Base-by-base conservation (phyloP, 2,888 invertebrate genomes). In the Metalampra italica region DNA sequence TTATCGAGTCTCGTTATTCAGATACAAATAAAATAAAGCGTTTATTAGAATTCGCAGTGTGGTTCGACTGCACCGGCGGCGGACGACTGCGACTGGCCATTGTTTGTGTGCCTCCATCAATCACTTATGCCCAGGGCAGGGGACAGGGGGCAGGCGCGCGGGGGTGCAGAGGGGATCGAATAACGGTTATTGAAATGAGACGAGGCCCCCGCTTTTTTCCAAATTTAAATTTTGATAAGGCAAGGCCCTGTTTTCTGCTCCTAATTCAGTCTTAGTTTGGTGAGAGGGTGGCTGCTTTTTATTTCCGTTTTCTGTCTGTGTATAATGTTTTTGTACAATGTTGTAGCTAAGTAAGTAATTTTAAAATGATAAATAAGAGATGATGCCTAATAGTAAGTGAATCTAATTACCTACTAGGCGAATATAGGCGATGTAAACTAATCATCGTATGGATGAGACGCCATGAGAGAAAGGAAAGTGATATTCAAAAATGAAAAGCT, bases 171-270 rank as follows among this genome's bases (percentile, higher is more conserved):
- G 70, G 73, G 75, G 71, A 68, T 65, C 75, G 78, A 78, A 78
- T 89, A 89, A 89, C 89, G 89, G 89, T 89, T 89, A 89, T 89
- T 89, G 89, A 89, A 89, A 89, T 88, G 88, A 88, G 86, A 77
- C 76, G 74, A 72, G 76, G 79, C 77, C 79, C 81, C 78, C 79
- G 85, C 83, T 86, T 86, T 88, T 88, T 88, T 81, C 81, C 79
- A 81, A 88, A 89, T 89, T 88, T 89, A 89, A 89, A 88, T 89
- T 88, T 88, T 89, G 88, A 88, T 89, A 89, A 88, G 88, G 88
- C 87, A 75, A 83, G 77, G 74, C 78, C 79, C 80, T 80, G 87
- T 88, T 88, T 85, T 82, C 73, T 79, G 79, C 76, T 74, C 56
- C 78, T 82, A 85, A 83, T 78, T 82, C 76, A 66, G 75, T 70